Evolutionary conservation across 2,888 invertebrate genomes (phyloP).

Genomic region (Xestia xanthographa): DNA sequence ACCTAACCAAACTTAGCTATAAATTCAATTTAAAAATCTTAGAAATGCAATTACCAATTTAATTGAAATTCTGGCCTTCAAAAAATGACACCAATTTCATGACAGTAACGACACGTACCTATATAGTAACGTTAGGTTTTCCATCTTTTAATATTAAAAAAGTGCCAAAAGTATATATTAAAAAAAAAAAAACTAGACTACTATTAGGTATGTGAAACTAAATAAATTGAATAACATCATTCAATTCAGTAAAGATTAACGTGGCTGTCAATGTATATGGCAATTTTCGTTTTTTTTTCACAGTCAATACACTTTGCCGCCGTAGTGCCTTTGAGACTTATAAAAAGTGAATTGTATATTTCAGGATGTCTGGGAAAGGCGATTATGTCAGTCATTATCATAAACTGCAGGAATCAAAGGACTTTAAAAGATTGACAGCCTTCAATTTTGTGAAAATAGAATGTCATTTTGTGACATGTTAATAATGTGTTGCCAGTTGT

Average conservation of each 20-base stretch:
- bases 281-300: background rate
- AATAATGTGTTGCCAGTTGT: background rate
- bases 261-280: background rate
- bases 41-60: too few relatives aligned
- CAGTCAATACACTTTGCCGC: background rate
- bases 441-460: background rate
- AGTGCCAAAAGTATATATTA: background rate
- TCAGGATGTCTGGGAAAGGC: conserved; percentile 3
- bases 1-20: too few relatives aligned
- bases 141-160: background rate
- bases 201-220: background rate
- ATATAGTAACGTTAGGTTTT: too few relatives aligned
- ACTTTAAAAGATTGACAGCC: background rate
- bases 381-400: background rate
- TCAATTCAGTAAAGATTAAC: background rate
- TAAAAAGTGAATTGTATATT: background rate
- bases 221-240: background rate
- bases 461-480: background rate
- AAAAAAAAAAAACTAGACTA: background rate
- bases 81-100: too few relatives aligned
- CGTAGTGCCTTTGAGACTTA: background rate
- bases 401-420: background rate
- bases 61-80: too few relatives aligned
- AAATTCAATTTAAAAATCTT: too few relatives aligned
- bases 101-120: too few relatives aligned